phyloP scores from a whole-genome alignment of 2,113 vertebrate genomes.

The Chamaea fasciata region DNA sequence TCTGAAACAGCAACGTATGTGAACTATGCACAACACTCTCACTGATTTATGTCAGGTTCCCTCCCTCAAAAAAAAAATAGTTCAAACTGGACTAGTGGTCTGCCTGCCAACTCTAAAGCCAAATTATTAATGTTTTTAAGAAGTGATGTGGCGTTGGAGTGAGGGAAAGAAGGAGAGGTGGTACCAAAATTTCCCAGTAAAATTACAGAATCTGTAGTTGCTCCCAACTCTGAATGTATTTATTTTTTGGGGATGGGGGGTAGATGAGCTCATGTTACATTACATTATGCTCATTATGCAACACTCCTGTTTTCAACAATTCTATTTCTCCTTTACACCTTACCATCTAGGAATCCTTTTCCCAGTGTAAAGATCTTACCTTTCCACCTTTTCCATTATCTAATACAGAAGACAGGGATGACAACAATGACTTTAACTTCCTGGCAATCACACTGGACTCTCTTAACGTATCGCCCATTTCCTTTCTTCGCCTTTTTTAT shows the following conservation, averaged over 20 bases:
- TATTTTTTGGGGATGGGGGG: rapidly evolving
- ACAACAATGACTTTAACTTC: background rate
- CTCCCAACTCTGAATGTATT: background rate
- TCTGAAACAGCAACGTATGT: background rate
- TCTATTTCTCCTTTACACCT: background rate
- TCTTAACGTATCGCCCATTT: background rate
- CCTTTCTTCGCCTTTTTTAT: background rate
- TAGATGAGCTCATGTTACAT: background rate
- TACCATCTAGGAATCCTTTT: background rate
- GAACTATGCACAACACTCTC: background rate
- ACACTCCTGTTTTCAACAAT: background rate
- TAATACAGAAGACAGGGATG: background rate
- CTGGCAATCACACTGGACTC: background rate
- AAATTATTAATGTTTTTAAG: background rate
- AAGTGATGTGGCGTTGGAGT: background rate
- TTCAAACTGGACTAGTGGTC: background rate
- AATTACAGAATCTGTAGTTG: background rate
- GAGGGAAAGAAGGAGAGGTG: background rate
- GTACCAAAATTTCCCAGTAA: background rate
- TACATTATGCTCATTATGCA: background rate
- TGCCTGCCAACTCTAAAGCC: background rate
- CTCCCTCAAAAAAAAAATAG: background rate
- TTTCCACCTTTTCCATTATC: background rate
- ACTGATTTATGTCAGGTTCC: background rate
- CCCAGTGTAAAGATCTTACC: background rate